Evolutionary conservation across 2,888 invertebrate genomes (phyloP).

Genomic region (Clivina fossor): DNA sequence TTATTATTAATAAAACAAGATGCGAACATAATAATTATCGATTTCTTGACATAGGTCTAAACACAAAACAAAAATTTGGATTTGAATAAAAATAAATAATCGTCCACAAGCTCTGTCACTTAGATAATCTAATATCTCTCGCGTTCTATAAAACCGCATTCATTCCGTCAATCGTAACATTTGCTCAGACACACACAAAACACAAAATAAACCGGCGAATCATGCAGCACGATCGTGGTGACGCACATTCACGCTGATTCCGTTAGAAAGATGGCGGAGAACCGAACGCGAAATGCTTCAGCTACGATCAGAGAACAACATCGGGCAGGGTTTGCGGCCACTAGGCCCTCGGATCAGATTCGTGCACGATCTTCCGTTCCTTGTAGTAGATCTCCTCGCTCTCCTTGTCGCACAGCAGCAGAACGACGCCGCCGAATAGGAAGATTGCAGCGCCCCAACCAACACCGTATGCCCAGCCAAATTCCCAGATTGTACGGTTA

Average conservation of each 20-base stretch:
- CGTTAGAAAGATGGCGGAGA: too few relatives aligned
- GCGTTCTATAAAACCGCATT: too few relatives aligned
- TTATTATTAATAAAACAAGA: too few relatives aligned
- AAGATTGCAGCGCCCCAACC: constrained; percentile 98
- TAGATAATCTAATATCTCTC: too few relatives aligned
- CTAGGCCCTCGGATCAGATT: constrained; percentile 60
- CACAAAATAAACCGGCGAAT: too few relatives aligned
- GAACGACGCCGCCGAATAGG: constrained; percentile 88
- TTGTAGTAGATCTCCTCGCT: constrained; percentile 98
- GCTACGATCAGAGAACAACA: constrained; percentile 62
- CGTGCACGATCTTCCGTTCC: constrained; percentile 86
- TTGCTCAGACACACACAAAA: too few relatives aligned
- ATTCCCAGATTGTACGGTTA: constrained; percentile 91
- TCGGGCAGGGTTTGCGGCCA: constrained; percentile 71
- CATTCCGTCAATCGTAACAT: too few relatives aligned
- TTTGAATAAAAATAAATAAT: too few relatives aligned
- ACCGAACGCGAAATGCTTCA: not conserved
- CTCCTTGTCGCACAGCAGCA: constrained; percentile 96
- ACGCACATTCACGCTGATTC: constrained; percentile 14
- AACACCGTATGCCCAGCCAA: constrained; percentile 98
- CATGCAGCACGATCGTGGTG: constrained; percentile 8
- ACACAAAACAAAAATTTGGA: too few relatives aligned
- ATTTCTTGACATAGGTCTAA: too few relatives aligned
- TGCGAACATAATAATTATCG: too few relatives aligned
- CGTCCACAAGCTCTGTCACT: too few relatives aligned